phyloP scores from a whole-genome alignment of 2,888 invertebrate species.

The Sinelater perroti region DNA sequence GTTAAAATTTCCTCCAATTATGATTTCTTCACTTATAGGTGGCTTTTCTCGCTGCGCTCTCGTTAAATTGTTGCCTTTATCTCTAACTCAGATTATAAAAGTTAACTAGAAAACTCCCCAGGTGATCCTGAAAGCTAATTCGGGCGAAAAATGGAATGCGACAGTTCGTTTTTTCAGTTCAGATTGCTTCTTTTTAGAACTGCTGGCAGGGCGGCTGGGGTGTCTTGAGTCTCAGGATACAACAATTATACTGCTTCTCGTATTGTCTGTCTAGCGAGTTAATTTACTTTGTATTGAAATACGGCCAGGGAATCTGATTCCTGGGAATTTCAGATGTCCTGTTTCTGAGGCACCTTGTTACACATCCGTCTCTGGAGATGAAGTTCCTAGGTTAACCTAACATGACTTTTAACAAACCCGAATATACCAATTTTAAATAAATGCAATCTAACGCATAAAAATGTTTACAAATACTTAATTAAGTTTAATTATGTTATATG shows the following conservation, averaged over 20 bases:
- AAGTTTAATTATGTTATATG: no score
- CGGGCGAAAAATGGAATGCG: constrained; percentile 11
- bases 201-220: constrained; percentile 35
- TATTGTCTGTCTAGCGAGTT: constrained; percentile 48
- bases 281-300: constrained; percentile 51
- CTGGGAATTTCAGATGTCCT: constrained; percentile 41
- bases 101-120: constrained; percentile 6
- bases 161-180: constrained; percentile 12
- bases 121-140: constrained; percentile 11
- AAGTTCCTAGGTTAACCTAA: constrained; percentile 25
- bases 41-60: neutral
- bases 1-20: constrained; percentile 2
- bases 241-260: constrained; percentile 45
- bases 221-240: constrained; percentile 39
- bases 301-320: constrained; percentile 47
- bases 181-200: constrained; percentile 29
- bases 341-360: constrained; percentile 39
- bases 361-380: constrained; percentile 39
- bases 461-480: no score
- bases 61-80: neutral
- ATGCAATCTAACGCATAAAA: no score
- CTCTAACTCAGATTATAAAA: constrained; percentile 3
- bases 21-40: constrained; percentile 7
- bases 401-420: constrained; percentile 18
- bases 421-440: constrained; percentile 22